Conservation (phyloP, 2,888 invertebrate genomes). For the Netelia melanura region DNA sequence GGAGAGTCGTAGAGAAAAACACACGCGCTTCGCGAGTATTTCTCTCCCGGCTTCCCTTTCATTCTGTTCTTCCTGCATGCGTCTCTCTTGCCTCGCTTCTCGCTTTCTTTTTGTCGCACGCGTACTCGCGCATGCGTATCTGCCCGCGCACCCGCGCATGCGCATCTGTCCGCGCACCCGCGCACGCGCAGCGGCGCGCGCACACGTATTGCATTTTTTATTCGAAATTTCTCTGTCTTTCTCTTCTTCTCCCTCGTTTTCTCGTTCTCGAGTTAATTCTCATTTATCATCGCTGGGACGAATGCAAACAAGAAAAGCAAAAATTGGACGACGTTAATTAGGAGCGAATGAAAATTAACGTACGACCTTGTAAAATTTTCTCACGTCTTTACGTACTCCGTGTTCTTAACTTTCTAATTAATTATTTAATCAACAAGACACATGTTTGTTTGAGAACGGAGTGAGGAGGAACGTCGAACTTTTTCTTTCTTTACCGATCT, state of each 20-base stretch:
- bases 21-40: slow-evolving; percentile 9
- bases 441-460: not conserved
- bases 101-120: slow-evolving; percentile 1
- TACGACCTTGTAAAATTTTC: not conserved
- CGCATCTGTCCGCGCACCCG: not conserved
- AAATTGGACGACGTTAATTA: not conserved
- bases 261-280: too few species aligned
- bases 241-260: too few species aligned
- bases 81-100: slow-evolving; percentile 21
- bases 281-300: too few species aligned
- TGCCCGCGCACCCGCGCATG: too few species aligned
- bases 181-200: not conserved
- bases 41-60: slow-evolving; percentile 47
- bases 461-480: too few species aligned
- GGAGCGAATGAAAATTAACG: not conserved
- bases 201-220: not conserved
- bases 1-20: slow-evolving; percentile 43
- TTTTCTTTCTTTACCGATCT: too few species aligned
- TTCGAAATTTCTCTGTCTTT: not conserved
- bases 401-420: not conserved
- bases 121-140: not conserved
- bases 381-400: not conserved
- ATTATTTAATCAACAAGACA: not conserved
- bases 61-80: slow-evolving; percentile 40
- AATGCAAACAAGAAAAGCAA: too few species aligned